Percentiles rank a stretch among this genome's conserved stretches.
Conservation (phyloP, 1,140 invertebrate species). For the Achroia grisella region DNA sequence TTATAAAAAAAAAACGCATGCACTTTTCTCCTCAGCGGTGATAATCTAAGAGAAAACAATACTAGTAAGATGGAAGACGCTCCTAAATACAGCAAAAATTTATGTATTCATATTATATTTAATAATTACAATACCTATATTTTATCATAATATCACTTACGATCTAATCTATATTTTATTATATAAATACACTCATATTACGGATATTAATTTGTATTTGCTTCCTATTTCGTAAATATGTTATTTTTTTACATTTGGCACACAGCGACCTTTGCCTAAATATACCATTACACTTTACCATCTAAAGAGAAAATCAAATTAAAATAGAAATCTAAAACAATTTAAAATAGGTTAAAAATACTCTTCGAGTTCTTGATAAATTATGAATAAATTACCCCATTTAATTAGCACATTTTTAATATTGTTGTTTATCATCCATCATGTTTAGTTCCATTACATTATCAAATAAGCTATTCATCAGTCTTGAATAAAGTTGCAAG, state of each 20-base stretch:
- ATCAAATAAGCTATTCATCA: no score
- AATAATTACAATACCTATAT: conserved; percentile 34
- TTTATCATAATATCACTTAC: conserved; percentile 63
- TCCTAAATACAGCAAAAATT: conserved; percentile 68
- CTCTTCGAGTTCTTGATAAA: no score
- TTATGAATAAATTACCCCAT: no score
- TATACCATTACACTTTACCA: no score
- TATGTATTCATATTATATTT: conserved; percentile 60
- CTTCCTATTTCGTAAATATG: conserved; percentile 28
- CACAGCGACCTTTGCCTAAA: conserved; percentile 29
- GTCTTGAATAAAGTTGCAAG: no score
- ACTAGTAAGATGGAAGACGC: conserved; percentile 69
- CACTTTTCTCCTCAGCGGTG: conserved; percentile 30
- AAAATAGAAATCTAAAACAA: no score
- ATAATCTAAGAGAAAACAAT: conserved; percentile 54
- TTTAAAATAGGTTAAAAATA: no score
- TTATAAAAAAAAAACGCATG: background rate
- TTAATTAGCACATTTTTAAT: no score
- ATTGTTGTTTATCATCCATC: no score
- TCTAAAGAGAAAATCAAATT: no score
- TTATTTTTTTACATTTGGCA: conserved; percentile 54
- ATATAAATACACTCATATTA: conserved; percentile 49
- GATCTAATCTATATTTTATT: conserved; percentile 52
- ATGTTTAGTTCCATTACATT: no score
- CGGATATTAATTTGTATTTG: conserved; percentile 52